Percentiles rank a stretch among this genome's conserved stretches.
phyloP scores from a whole-genome alignment of 2,888 invertebrate species.

The Dolichopus griseipennis region DNA sequence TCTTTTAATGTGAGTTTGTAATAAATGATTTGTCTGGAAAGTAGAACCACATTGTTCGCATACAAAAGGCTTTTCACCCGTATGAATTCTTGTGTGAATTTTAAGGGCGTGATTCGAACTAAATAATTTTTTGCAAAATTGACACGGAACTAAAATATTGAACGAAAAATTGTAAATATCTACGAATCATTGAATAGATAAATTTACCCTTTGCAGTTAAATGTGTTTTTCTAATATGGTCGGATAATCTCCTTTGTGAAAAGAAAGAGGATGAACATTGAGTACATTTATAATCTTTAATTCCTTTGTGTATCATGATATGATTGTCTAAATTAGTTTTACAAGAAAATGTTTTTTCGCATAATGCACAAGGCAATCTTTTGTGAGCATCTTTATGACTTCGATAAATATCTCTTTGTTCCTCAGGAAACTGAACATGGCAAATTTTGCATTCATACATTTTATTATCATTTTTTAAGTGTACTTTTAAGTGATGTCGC shows the following conservation, averaged over 20 bases:
- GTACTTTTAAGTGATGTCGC: neutral
- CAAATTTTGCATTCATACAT: neutral
- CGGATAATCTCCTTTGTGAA: neutral
- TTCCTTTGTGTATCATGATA: slow-evolving; percentile 14
- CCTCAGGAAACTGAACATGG: neutral
- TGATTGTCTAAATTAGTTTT: slow-evolving; percentile 15
- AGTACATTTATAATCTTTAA: slow-evolving; percentile 5
- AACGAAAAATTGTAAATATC: neutral
- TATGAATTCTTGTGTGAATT: neutral
- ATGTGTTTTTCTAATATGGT: neutral
- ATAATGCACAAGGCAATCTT: slow-evolving; percentile 10
- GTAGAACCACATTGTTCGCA: slow-evolving; percentile 9
- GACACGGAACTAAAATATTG: neutral
- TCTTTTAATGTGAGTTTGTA: slow-evolving; percentile 2
- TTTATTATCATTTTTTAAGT: neutral
- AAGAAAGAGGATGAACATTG: neutral
- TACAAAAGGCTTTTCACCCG: slow-evolving; percentile 51
- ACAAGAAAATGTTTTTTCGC: slow-evolving; percentile 14
- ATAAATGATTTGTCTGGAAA: neutral
- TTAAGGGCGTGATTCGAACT: neutral
- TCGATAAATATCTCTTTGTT: neutral
- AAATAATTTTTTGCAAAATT: slow-evolving; percentile 2
- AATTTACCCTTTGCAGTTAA: neutral
- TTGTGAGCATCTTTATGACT: neutral
- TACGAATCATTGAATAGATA: neutral